Percentiles rank a stretch among this genome's conserved stretches.
These are phyloP conservation scores for Daphoenositta chrysoptera DNA, from an alignment of 2,113 vertebrate species.

Conservation along the genomic window DNA sequence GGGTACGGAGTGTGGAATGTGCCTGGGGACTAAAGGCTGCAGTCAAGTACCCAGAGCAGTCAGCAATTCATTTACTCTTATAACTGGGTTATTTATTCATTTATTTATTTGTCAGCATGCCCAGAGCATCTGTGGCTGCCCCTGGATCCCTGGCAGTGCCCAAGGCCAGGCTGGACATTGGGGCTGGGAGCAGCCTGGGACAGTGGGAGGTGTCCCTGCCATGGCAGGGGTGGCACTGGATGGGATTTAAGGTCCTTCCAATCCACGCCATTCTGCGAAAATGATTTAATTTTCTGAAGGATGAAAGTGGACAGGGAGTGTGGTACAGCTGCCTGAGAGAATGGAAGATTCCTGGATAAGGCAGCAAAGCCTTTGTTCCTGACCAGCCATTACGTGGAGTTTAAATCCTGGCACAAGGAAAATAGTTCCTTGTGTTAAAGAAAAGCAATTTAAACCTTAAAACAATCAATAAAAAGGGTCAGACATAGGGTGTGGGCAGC, in stretches of 20 bases:
- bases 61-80: background rate
- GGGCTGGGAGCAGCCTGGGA: background rate
- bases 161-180: background rate
- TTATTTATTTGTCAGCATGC: background rate
- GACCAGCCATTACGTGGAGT: background rate
- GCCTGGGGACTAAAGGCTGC: background rate
- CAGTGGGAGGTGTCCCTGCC: background rate
- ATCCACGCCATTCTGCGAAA: background rate
- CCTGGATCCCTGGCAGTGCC: background rate
- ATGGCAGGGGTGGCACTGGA: background rate
- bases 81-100: background rate
- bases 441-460: background rate
- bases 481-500: background rate
- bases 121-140: background rate
- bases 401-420: background rate
- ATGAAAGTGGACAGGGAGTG: background rate
- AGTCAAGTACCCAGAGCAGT: background rate
- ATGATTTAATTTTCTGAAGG: background rate
- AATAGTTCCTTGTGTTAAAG: background rate
- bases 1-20: rapidly evolving
- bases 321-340: background rate
- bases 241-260: background rate
- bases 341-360: background rate
- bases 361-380: background rate
- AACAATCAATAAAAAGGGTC: too few species aligned